Evolutionary conservation across 2,797 vertebrate genomes (phyloP).

Genomic region (Eidolon dupreanum): DNA sequence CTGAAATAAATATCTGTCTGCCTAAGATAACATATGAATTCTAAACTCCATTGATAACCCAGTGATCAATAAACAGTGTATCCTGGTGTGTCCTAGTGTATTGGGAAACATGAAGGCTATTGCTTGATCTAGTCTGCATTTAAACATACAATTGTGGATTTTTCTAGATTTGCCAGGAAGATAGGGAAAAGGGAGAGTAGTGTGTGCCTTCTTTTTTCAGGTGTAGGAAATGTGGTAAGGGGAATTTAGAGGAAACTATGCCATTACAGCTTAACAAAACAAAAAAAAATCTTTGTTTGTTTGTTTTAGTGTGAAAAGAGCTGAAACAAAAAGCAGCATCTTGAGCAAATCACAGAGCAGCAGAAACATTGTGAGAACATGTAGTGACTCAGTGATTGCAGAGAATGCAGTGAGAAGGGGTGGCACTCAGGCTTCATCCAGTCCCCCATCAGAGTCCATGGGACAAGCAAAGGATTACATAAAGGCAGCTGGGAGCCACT

Average conservation of each 20-base stretch:
- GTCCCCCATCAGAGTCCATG: slow-evolving; percentile 34
- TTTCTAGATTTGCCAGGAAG: not conserved
- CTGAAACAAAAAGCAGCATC: slow-evolving; percentile 63
- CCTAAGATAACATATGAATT: slow-evolving; percentile 73
- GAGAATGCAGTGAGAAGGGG: slow-evolving; percentile 70
- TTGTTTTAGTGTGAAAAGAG: slow-evolving; percentile 82
- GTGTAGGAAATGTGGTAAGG: not conserved
- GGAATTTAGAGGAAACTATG: not conserved
- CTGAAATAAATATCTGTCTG: slow-evolving; percentile 76
- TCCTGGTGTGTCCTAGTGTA: slow-evolving; percentile 44
- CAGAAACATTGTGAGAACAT: slow-evolving; percentile 66
- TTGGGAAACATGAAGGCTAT: slow-evolving; percentile 74
- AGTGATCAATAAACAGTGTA: slow-evolving; percentile 76
- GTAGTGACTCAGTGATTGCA: slow-evolving; percentile 64
- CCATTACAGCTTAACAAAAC: slow-evolving; percentile 42
- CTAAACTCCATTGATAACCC: slow-evolving; percentile 69
- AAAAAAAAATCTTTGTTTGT: slow-evolving; percentile 57
- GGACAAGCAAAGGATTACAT: slow-evolving; percentile 79
- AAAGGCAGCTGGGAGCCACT: slow-evolving; percentile 83
- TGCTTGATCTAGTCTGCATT: slow-evolving; percentile 57
- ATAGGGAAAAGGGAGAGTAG: slow-evolving; percentile 5
- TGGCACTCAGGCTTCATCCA: not conserved
- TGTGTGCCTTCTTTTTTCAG: slow-evolving; percentile 55
- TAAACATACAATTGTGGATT: not conserved
- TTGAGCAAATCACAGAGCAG: slow-evolving; percentile 73